Percentiles rank a stretch among this genome's conserved stretches.
These are phyloP conservation scores for Zapornia atra DNA, from an alignment of 2,113 vertebrate genomes.

Conservation along the genomic window DNA sequence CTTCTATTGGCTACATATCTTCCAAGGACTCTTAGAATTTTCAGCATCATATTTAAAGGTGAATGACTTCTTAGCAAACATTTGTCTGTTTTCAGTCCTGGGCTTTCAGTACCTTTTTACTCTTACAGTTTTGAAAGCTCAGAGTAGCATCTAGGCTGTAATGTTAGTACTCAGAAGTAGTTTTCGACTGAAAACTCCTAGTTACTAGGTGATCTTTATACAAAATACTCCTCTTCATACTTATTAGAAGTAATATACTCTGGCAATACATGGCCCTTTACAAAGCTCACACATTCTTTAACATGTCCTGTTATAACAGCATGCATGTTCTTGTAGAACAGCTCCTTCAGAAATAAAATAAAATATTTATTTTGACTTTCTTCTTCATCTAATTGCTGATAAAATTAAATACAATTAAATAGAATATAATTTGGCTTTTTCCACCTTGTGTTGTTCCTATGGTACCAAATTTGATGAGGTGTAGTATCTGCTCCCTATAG, in stretches of 20 bases:
- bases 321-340: background rate
- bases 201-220: background rate
- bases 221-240: background rate
- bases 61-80: background rate
- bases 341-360: background rate
- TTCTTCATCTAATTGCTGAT: background rate
- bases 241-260: background rate
- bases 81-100: background rate
- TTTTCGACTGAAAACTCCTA: background rate
- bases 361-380: background rate
- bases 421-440: background rate
- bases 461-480: background rate
- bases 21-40: background rate
- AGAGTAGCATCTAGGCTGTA: background rate
- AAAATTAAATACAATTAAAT: background rate
- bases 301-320: background rate
- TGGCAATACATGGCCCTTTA: background rate
- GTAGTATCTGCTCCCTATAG: accelerated
- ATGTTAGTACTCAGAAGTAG: background rate
- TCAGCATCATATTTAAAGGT: background rate
- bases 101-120: background rate
- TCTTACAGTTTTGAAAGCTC: background rate
- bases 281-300: background rate
- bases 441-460: background rate
- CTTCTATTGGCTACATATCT: background rate